Evolutionary conservation across 2,113 vertebrate species (phyloP).

Genomic region (Neogale vison): DNA sequence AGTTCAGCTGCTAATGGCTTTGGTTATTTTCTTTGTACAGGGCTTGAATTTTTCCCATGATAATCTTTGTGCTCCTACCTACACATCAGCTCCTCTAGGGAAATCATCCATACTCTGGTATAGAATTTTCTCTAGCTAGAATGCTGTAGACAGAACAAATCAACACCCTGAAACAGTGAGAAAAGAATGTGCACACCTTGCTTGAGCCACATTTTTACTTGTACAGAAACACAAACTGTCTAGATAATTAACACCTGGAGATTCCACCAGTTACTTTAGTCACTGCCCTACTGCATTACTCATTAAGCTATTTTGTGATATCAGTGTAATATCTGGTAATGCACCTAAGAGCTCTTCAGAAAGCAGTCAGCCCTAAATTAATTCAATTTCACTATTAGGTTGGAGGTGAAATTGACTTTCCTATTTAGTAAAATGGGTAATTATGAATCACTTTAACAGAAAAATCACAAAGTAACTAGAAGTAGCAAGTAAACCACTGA

Average conservation of each 20-base stretch:
- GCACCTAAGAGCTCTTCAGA: background rate
- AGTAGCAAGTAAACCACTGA: background rate
- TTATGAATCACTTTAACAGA: background rate
- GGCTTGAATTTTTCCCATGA: background rate
- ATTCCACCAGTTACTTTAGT: background rate
- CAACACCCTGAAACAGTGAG: background rate
- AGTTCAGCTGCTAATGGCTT: background rate
- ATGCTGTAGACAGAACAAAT: background rate
- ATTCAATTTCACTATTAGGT: background rate
- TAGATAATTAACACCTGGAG: background rate
- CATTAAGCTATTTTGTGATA: background rate
- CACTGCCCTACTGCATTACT: background rate
- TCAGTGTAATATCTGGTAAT: background rate
- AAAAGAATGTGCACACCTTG: background rate
- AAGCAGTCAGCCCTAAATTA: background rate
- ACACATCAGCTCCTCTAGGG: background rate
- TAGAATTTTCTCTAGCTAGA: background rate
- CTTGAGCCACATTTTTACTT: background rate
- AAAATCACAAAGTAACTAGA: background rate
- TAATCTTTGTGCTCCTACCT: background rate
- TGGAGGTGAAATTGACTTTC: background rate
- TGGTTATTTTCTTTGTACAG: background rate
- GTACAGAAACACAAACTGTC: background rate
- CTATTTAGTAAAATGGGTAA: background rate
- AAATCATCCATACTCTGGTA: no score